Percentiles rank a stretch among this genome's conserved stretches.
These are phyloP conservation scores for Alectoris magna DNA, from an alignment of 2,797 vertebrate genomes.

Conservation along the genomic window DNA sequence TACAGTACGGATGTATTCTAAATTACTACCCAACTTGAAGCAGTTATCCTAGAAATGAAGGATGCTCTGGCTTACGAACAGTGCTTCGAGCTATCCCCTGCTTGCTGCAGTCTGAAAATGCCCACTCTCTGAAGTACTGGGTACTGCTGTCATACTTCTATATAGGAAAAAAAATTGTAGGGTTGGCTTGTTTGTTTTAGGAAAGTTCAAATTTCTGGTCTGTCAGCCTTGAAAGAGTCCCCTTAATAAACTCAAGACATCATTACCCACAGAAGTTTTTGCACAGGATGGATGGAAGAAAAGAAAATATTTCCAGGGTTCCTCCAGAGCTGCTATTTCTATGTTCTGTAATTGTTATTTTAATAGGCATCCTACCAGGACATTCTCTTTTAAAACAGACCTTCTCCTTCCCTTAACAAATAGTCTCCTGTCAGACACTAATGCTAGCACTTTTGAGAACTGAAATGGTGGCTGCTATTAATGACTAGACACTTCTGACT, in stretches of 20 bases:
- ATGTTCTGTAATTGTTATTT: constrained; percentile 1
- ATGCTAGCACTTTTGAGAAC: constrained; percentile 1
- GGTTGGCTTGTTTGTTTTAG: neutral
- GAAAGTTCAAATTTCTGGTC: neutral
- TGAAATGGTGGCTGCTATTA: constrained; percentile 9
- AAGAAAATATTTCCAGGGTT: neutral
- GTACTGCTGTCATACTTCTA: neutral
- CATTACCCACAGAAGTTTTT: neutral
- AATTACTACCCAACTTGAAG: neutral
- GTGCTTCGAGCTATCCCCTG: neutral
- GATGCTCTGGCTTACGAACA: neutral
- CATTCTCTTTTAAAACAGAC: constrained; percentile 19
- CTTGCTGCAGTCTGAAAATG: neutral
- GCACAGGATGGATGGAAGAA: neutral
- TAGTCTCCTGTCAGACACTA: constrained; percentile 14
- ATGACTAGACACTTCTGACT: constrained; percentile 16
- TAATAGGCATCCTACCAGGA: neutral
- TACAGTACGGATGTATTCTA: neutral
- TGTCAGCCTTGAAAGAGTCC: neutral
- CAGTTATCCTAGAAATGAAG: neutral
- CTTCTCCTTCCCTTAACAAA: constrained; percentile 13
- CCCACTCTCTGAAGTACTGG: neutral
- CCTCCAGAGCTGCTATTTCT: neutral
- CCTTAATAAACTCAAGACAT: neutral
- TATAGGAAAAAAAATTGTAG: neutral